Conservation (phyloP, 2,888 invertebrate genomes). For the Tetramorium bicarinatum region DNA sequence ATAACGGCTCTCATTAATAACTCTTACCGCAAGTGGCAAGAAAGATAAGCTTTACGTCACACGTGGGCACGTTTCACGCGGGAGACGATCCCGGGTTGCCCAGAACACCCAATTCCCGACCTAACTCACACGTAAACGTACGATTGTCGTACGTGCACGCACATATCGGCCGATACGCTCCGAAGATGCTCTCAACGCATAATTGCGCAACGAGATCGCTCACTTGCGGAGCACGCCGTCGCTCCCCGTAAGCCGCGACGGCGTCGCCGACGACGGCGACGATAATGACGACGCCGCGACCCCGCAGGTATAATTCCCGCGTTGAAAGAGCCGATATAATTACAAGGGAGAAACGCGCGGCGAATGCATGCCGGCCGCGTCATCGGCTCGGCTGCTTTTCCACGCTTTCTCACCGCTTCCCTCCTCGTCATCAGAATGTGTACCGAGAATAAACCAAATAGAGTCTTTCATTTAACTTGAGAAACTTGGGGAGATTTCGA, state of each 20-base stretch:
- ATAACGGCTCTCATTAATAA: constrained; percentile 45
- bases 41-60: background rate
- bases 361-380: constrained; percentile 47
- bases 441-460: background rate
- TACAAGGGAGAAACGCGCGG: constrained; percentile 66
- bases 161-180: background rate
- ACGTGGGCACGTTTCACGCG: background rate
- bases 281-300: constrained; percentile 56
- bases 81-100: constrained; percentile 4
- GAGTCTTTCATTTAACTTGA: background rate
- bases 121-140: constrained; percentile 41
- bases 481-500: background rate
- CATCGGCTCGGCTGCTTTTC: constrained; percentile 48
- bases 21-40: background rate
- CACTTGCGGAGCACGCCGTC: constrained; percentile 69
- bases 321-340: constrained; percentile 71
- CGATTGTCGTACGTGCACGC: background rate
- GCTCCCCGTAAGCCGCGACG: constrained; percentile 68
- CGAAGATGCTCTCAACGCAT: constrained; percentile 71
- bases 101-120: constrained; percentile 23
- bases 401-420: constrained; percentile 50
- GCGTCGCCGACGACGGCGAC: background rate
- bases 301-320: constrained; percentile 56
- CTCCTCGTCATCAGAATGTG: background rate
- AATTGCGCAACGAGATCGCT: constrained; percentile 65